phyloP scores from a whole-genome alignment of 2,888 invertebrate species.

The Euzophera pinguis region DNA sequence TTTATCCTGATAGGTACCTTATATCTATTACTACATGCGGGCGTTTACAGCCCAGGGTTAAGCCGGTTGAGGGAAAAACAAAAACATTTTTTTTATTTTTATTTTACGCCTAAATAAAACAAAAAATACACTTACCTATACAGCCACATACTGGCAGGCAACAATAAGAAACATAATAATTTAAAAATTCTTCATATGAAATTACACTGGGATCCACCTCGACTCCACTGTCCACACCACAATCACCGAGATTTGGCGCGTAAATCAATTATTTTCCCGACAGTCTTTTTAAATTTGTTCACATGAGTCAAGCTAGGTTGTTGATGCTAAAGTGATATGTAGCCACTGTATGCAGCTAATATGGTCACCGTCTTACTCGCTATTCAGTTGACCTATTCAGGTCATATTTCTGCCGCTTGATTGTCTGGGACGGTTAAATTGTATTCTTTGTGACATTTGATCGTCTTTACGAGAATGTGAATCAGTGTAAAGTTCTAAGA shows the following conservation, averaged over 20 bases:
- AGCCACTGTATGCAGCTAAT: too few species aligned
- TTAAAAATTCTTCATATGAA: constrained; percentile 8
- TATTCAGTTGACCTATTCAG: neutral
- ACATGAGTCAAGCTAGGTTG: constrained; percentile 4
- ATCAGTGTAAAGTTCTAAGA: neutral
- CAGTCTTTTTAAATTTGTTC: constrained; percentile 40
- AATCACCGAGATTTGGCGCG: constrained; percentile 45
- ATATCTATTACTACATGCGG: too few species aligned
- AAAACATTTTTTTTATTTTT: neutral
- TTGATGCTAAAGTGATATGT: constrained; percentile 1
- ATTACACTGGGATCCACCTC: constrained; percentile 15
- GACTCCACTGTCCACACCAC: constrained; percentile 23
- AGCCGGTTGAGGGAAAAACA: too few species aligned
- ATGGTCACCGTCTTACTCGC: neutral
- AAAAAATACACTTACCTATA: constrained; percentile 7
- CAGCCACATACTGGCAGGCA: constrained; percentile 8
- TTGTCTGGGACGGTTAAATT: neutral
- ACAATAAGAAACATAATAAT: neutral
- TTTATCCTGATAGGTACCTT: too few species aligned
- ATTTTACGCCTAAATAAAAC: neutral
- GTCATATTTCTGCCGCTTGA: neutral
- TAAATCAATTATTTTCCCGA: constrained; percentile 63
- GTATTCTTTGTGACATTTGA: neutral
- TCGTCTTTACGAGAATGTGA: neutral
- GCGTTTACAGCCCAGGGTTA: too few species aligned